These are phyloP conservation scores for Rhaphigaster nebulosa DNA, from an alignment of 2,888 invertebrate species.

Conservation along the genomic window DNA sequence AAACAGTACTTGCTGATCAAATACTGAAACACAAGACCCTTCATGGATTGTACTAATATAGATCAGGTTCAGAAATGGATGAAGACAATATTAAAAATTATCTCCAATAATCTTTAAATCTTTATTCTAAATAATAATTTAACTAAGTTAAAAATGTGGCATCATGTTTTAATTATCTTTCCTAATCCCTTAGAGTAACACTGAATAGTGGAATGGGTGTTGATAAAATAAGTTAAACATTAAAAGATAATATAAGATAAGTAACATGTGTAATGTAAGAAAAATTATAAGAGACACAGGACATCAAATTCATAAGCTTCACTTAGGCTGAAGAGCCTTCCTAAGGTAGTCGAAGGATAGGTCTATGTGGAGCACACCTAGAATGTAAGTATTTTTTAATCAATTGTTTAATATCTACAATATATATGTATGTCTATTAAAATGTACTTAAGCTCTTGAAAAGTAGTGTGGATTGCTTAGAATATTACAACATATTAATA, in stretches of 20 bases:
- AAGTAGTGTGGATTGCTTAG: background rate
- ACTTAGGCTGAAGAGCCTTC: constrained; percentile 46
- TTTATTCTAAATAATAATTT: background rate
- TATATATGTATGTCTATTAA: background rate
- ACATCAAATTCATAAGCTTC: constrained; percentile 47
- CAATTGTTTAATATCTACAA: background rate
- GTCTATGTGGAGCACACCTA: constrained; percentile 34
- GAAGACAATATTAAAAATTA: background rate
- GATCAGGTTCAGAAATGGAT: background rate
- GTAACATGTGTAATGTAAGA: background rate
- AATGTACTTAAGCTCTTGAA: constrained; percentile 8
- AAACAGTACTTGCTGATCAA: background rate
- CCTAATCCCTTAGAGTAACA: background rate
- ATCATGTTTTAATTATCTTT: background rate
- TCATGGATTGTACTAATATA: background rate
- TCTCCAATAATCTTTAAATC: too few relatives aligned
- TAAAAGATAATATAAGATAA: background rate
- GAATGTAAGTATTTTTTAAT: background rate
- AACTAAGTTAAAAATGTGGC: background rate
- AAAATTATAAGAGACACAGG: constrained; percentile 42
- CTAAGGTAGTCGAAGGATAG: constrained; percentile 31
- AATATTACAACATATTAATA: background rate
- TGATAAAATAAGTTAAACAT: background rate
- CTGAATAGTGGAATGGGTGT: background rate
- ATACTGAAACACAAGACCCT: background rate